These are phyloP conservation scores for Sinelater perroti DNA, from an alignment of 2,888 invertebrate genomes.

Conservation along the genomic window DNA sequence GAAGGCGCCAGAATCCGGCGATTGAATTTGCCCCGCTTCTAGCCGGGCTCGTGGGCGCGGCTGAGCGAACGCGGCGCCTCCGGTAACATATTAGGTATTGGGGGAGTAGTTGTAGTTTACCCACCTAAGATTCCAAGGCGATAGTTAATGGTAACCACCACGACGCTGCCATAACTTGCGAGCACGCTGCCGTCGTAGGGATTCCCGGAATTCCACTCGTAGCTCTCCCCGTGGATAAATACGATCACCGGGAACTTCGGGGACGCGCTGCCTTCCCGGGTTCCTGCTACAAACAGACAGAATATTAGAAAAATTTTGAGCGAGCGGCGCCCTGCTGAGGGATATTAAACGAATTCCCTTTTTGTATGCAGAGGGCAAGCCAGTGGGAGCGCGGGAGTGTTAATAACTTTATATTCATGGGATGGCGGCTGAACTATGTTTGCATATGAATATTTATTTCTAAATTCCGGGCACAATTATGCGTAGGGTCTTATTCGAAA, in stretches of 20 bases:
- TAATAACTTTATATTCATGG: no score
- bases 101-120: constrained; percentile 47
- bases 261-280: constrained; percentile 63
- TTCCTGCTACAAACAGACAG: constrained; percentile 66
- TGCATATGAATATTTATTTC: no score
- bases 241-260: constrained; percentile 88
- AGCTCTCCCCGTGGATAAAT: constrained; percentile 94
- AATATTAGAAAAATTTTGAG: constrained; percentile 29
- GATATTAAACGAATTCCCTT: neutral
- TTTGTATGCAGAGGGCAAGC: neutral
- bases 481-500: no score
- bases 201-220: constrained; percentile 98
- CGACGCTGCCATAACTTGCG: constrained; percentile 90
- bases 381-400: no score
- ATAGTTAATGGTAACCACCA: constrained; percentile 87
- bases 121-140: constrained; percentile 82
- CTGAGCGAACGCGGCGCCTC: no score
- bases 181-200: constrained; percentile 97
- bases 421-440: no score
- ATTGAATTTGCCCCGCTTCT: no score
- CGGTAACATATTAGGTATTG: constrained; percentile 1
- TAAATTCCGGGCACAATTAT: no score
- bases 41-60: no score
- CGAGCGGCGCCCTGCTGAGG: neutral
- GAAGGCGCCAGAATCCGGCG: neutral